phyloP scores from a whole-genome alignment of 2,888 invertebrate species.

The Girardia tigrina region DNA sequence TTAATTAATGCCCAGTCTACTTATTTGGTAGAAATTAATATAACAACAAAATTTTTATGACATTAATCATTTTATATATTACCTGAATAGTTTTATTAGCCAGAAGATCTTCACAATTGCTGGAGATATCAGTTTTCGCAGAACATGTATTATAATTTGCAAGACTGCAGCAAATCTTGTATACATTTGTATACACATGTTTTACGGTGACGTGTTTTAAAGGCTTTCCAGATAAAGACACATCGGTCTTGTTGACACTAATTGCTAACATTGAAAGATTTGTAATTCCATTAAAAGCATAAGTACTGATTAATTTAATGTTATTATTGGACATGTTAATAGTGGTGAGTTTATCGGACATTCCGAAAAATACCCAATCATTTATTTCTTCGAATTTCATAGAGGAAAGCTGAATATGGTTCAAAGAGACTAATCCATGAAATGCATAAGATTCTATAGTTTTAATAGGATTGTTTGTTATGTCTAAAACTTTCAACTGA shows the following conservation, averaged over 20 bases:
- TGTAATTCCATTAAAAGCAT: background rate
- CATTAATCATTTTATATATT: no score
- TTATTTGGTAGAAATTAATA: no score
- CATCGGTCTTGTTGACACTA: constrained; percentile 4
- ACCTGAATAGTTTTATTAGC: constrained; percentile 43
- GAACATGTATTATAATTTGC: constrained; percentile 43
- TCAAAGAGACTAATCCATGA: background rate
- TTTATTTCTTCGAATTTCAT: background rate
- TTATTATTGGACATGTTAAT: background rate
- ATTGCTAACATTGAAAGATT: background rate
- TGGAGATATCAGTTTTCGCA: constrained; percentile 46
- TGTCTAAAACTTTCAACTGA: background rate
- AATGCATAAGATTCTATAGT: constrained; percentile 26
- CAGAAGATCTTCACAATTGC: constrained; percentile 48
- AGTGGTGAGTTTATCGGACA: background rate
- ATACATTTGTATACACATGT: constrained; percentile 46
- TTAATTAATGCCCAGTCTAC: no score
- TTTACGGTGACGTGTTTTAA: constrained; percentile 34
- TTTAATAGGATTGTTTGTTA: constrained; percentile 19
- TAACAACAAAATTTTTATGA: no score
- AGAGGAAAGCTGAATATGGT: background rate
- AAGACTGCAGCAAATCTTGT: constrained; percentile 51
- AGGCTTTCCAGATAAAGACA: constrained; percentile 31
- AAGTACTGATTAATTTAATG: background rate
- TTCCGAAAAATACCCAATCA: background rate